These are phyloP conservation scores for Lepetodrilus schrolli DNA, from an alignment of 2,888 invertebrate species.

Conservation along the genomic window DNA sequence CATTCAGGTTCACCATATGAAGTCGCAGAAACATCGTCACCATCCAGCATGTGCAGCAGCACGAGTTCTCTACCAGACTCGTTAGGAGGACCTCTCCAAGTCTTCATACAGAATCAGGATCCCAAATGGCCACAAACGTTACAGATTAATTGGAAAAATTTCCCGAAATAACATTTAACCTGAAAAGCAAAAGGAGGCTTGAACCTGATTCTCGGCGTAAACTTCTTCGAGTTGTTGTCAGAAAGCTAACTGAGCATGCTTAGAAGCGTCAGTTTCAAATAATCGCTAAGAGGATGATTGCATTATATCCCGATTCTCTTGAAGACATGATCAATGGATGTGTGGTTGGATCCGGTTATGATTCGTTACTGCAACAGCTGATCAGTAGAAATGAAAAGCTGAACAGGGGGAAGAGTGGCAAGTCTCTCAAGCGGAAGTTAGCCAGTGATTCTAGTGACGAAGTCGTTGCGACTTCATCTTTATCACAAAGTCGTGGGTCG, in stretches of 20 bases:
- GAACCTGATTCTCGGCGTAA: background rate
- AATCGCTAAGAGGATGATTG: background rate
- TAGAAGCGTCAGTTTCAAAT: background rate
- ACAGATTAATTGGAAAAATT: background rate
- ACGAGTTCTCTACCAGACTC: too few relatives aligned
- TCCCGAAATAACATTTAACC: background rate
- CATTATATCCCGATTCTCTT: background rate
- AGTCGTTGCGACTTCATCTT: background rate
- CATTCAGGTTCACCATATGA: too few relatives aligned
- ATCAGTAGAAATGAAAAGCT: background rate
- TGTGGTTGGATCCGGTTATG: background rate
- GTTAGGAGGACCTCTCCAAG: too few relatives aligned
- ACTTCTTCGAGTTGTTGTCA: background rate
- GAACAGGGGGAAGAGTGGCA: background rate
- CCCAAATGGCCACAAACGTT: background rate
- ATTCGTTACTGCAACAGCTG: background rate
- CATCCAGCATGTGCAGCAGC: too few relatives aligned
- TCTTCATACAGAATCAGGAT: background rate
- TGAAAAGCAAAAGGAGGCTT: background rate
- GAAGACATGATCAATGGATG: background rate
- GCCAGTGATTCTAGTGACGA: too few relatives aligned
- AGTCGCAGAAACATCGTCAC: too few relatives aligned
- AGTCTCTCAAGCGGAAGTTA: background rate
- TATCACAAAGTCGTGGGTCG: background rate
- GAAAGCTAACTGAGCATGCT: background rate